Conservation (phyloP, 2,888 invertebrate species). For the Acrobasis repandana region DNA sequence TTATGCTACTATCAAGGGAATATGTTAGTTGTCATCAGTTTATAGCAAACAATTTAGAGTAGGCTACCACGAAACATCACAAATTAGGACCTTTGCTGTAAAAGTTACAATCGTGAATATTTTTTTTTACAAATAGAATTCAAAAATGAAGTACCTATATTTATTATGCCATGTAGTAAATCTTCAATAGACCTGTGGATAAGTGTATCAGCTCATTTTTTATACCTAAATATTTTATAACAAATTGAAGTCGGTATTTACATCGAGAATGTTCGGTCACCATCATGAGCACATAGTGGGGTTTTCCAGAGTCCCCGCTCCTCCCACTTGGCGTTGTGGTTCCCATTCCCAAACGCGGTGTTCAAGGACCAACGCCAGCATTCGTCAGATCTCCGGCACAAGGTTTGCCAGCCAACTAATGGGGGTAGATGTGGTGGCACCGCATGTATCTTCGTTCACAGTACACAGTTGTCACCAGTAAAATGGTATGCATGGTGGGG, state of each 20-base stretch:
- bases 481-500: neutral
- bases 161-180: too few relatives aligned
- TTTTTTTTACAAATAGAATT: too few relatives aligned
- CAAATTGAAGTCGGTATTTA: slow-evolving; percentile 6
- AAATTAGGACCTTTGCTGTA: neutral
- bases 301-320: slow-evolving; percentile 82
- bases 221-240: neutral
- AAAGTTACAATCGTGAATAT: neutral
- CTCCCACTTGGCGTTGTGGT: slow-evolving; percentile 83
- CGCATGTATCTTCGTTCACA: slow-evolving; percentile 29
- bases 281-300: slow-evolving; percentile 37
- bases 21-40: neutral
- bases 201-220: too few relatives aligned
- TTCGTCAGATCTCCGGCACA: slow-evolving; percentile 73
- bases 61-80: neutral
- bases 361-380: slow-evolving; percentile 80
- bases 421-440: slow-evolving; percentile 33
- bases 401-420: slow-evolving; percentile 61
- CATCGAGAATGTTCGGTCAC: slow-evolving; percentile 20
- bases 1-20: neutral
- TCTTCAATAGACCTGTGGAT: too few relatives aligned
- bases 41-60: neutral
- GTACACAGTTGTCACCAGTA: slow-evolving; percentile 18
- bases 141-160: neutral
- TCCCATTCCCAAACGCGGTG: slow-evolving; percentile 84